phyloP scores from a whole-genome alignment of 2,797 vertebrate genomes.

The Oryzias dopingdopingensis region DNA sequence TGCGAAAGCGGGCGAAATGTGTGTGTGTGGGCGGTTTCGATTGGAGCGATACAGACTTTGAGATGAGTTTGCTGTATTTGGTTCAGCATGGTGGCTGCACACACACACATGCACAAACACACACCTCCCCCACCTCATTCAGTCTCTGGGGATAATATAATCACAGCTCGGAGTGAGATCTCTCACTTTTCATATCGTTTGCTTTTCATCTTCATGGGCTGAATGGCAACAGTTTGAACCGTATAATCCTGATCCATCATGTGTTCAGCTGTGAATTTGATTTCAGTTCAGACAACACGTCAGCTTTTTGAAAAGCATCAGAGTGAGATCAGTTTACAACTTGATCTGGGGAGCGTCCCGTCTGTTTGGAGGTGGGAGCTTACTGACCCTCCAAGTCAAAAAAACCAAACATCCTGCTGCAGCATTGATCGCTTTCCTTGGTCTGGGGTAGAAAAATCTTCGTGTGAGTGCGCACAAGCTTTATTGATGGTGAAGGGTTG shows the following conservation, averaged over 20 bases:
- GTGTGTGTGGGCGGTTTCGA: conserved; percentile 48
- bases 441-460: conserved; percentile 21
- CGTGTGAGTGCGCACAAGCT: conserved; percentile 16
- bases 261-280: neutral
- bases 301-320: neutral
- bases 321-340: neutral
- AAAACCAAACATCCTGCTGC: conserved; percentile 3
- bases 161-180: conserved; percentile 25
- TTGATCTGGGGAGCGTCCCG: neutral
- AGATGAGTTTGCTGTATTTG: conserved; percentile 34
- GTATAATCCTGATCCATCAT: neutral
- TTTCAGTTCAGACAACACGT: neutral
- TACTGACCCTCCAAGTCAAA: neutral
- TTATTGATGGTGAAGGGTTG: conserved; percentile 14
- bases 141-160: conserved; percentile 15
- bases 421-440: conserved; percentile 1
- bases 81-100: conserved; percentile 16
- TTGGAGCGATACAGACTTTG: conserved; percentile 44
- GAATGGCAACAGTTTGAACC: conserved; percentile 10
- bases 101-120: conserved; percentile 4
- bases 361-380: conserved; percentile 2
- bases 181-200: conserved; percentile 15
- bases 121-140: conserved; percentile 15
- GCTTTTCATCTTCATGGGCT: neutral
- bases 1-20: conserved; percentile 36